Evolutionary conservation across 2,113 vertebrate species (phyloP), one percentile per base, ranked within the genome.

Genomic region (Poeciliopsis turrubarensis): DNA sequence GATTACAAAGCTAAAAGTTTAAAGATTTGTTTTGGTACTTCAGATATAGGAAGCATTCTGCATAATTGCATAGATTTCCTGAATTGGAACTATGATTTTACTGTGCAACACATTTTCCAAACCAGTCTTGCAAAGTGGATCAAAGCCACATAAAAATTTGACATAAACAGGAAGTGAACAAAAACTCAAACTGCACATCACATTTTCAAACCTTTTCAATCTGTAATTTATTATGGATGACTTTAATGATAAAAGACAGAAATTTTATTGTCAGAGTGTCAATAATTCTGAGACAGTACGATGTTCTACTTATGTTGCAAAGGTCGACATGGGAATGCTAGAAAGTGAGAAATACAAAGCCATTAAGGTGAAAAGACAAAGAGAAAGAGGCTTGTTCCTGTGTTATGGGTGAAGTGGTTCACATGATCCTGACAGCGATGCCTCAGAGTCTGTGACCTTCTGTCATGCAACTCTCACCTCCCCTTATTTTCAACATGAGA

Each of bases 321-420:
- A 12, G 39, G 39, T 41, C 13, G 11, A 41, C 11, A 13, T 41
- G 39, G 13, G 27, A 44, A 34, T 12, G 41, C 15, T 31, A n/a
- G 57, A 57, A 37, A 62, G 54, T 44, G 29, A 26, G 69, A 25
- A 1, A 26, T 60, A 62, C 30, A 77, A 65, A 19, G 64, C 60
- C 19, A 19, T 7, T 19, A 54, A 54, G 41, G 41, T 15, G 19
- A 22, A 63, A 31, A 87, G 89, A 44, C 41, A 44, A 44, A 15
- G 89, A 87, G 84, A 89, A 82, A 75, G 71, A 60, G 83, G 78
- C 74, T 76, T 15, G 70, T 39, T 86, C 29, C 37, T 2, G 54
- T 31, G 32, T 32, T 77, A 37, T 61, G 65, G 57, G 78, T 75
- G 70, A 81, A 60, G 44, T 2, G 5, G 77, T 51, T 44, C 25